Evolutionary conservation across 2,113 vertebrate species (phyloP).

Genomic region (Dolichallabes microphthalmus): DNA sequence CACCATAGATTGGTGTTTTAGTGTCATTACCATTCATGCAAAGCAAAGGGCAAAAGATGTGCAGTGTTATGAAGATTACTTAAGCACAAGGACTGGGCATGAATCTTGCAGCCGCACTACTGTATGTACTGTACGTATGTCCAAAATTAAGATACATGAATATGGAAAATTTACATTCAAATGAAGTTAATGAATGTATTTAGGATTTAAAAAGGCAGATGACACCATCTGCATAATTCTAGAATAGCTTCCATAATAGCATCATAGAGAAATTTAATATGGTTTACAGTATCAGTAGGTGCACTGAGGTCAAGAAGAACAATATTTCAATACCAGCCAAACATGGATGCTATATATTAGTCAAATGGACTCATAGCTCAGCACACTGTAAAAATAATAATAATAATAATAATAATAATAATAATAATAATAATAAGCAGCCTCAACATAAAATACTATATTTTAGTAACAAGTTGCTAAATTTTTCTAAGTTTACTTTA

Average conservation of each 20-base stretch:
- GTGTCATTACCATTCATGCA: not conserved
- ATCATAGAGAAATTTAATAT: not conserved
- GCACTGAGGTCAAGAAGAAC: not conserved
- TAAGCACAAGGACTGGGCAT: not conserved
- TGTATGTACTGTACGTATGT: not conserved
- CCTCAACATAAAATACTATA: not conserved
- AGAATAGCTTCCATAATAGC: not conserved
- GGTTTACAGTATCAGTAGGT: not conserved
- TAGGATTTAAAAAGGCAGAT: not conserved
- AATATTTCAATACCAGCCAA: not conserved
- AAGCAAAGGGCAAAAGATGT: not conserved
- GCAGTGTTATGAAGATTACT: not conserved
- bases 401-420: no score
- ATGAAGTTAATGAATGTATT: not conserved
- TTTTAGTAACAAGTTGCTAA: no score
- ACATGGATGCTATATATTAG: not conserved
- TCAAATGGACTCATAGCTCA: not conserved
- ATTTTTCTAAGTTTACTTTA: no score
- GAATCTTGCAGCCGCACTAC: not conserved
- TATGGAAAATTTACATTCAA: slow-evolving; percentile 1
- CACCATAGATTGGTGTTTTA: not conserved
- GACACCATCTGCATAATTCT: not conserved
- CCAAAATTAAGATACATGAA: not conserved
- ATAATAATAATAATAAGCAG: no score
- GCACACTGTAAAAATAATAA: not conserved